Base-by-base conservation (phyloP, 2,797 vertebrate genomes). In the Rhabdomys pumilio region DNA sequence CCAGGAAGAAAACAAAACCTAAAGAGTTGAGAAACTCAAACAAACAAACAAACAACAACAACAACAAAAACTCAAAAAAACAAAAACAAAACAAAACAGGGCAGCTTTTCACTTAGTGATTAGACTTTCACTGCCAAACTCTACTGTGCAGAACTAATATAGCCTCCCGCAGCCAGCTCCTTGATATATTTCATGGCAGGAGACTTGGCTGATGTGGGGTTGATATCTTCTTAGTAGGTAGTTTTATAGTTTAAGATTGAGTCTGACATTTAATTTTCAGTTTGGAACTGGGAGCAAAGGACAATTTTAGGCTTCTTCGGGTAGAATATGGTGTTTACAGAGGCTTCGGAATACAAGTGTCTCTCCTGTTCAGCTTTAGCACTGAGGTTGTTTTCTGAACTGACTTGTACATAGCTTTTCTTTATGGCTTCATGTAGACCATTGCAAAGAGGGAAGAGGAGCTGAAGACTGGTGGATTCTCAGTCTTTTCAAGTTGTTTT, bases 1-100 rank as follows among this genome's bases (percentile, higher is more conserved):
- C 95, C 80, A 83, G 73, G 92, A 93, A 95, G 50, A 95, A 81
- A 81, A 91, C 83, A 91, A 80, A 96, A 92, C 4, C 67, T 67
- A 5, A 72, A 65, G n/a, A 75, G 90, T 17, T 95, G 73, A 19
- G 55, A 55, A 50, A 75, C 3, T 77, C 92, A 34, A 69, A 44
- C 38, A 24, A 69, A 38, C 38, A 38, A 38, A 38, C 38, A 38
- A 38, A 38, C 38, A 38, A 38, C 38, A 38, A 38, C 38, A 38
- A 38, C 38, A 38, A 38, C 38, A 38, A 38, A 38, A 38, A 38
- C 38, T 38, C 38, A 85, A 84, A 57, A 4, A 57, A 67, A 73
- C n/a, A n/a, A n/a, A n/a, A n/a, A n/a, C n/a, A n/a, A n/a, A n/a
- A n/a, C n/a, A n/a, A 26, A 85, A 53, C 20, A 95, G 91, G 50